Base-by-base conservation (phyloP, 1,140 invertebrate genomes). In the Mercenaria mercenaria region DNA sequence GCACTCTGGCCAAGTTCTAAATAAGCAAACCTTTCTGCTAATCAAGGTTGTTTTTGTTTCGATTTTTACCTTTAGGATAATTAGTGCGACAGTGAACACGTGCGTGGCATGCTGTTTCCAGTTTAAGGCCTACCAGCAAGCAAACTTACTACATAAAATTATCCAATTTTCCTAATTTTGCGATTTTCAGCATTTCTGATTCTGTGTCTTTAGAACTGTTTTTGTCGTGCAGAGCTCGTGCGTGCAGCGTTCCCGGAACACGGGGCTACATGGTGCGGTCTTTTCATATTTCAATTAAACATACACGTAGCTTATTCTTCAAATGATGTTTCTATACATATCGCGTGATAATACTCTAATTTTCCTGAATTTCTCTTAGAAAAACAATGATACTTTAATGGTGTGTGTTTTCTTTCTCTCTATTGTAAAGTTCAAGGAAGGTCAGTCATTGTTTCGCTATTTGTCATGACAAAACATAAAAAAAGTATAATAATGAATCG, bases 141-240 rank as follows among this genome's bases (percentile, higher is more conserved):
- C 18, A 23, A 8, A 37, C 29, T 26, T 56, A 47, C 47, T 37
- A 56, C 50, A 52, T 56, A 4, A 29, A 52, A 79, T 79, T 79
- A 79, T 56, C 76, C 76, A 79, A 79, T 79, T 79, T 79, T 79
- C 76, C 56, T 79, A 59, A 79, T 79, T 77, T 77, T 67, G 13
- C 29, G 61, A 67, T 67, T 72, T 72, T 72, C 34, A 72, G 67
- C 67, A 72, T 72, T 72, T 72, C 23, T 72, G 67, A 72, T 6
- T 72, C 34, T 72, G 67, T 39, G 15, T 72, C 32, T 72, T 39
- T 20, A 26, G 18, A 39, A 41, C 29, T 72, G 67, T 47, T 39
- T 72, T 72, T 72, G 34, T 72, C 67, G 37, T 72, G 67, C 67
- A 37, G 67, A 13, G 67, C 32, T 39, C 67, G 15, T 72, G 67